These are phyloP conservation scores for Mus spretus DNA, from an alignment of 2,797 vertebrate species.

Conservation along the genomic window DNA sequence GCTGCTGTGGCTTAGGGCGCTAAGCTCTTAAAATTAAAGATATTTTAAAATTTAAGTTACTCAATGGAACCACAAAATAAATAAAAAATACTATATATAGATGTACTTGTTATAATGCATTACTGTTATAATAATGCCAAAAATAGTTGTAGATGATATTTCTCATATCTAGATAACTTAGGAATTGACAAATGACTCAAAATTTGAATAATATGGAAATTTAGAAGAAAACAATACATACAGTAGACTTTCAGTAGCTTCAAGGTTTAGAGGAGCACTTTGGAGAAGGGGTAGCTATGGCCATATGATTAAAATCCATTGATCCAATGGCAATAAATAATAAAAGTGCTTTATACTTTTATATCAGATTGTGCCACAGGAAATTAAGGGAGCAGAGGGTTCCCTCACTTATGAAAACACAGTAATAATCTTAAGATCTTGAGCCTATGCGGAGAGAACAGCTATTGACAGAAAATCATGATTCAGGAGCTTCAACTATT, in stretches of 20 bases:
- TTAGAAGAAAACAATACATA: not conserved
- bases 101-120: not conserved
- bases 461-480: not conserved
- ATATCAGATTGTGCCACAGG: constrained; percentile 41
- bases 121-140: not conserved
- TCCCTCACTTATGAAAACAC: not conserved
- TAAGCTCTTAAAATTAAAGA: not conserved
- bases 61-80: not conserved
- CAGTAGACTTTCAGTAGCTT: not conserved
- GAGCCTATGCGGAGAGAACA: not conserved
- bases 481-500: not conserved
- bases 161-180: not conserved
- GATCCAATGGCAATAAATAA: constrained; percentile 27
- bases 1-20: no score
- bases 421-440: constrained; percentile 42
- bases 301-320: not conserved
- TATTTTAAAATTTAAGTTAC: not conserved
- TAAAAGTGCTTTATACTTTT: constrained; percentile 15
- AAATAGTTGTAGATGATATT: not conserved
- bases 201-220: not conserved
- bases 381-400: constrained; percentile 28
- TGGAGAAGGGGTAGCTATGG: not conserved
- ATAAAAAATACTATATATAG: not conserved
- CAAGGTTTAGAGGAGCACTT: not conserved
- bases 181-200: not conserved